A percentile compares a stretch with the other conserved stretches of the same genome.
Evolutionary conservation across 1,140 invertebrate species (phyloP).

Genomic region (Probaryconus sp.): DNA sequence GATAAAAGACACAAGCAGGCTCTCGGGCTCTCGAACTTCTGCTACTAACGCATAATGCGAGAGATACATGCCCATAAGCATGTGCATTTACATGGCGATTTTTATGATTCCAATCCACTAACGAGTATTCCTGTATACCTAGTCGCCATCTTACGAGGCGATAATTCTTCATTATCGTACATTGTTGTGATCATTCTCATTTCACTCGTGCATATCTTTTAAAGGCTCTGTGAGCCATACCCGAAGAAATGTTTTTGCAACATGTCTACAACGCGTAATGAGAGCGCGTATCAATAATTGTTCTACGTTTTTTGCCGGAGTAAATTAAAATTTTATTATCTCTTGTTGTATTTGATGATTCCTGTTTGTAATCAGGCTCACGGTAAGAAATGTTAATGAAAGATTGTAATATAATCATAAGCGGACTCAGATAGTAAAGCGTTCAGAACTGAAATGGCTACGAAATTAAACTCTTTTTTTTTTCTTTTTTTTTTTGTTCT

Average conservation of each 20-base stretch:
- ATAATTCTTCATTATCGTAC: constrained; percentile 79
- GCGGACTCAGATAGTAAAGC: constrained; percentile 6
- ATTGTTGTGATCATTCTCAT: constrained; percentile 72
- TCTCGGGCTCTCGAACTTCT: background rate
- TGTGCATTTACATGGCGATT: constrained; percentile 68
- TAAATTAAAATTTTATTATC: constrained; percentile 53
- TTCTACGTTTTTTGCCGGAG: constrained; percentile 44
- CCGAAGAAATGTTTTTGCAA: constrained; percentile 43
- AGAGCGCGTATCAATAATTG: constrained; percentile 55
- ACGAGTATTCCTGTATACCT: constrained; percentile 72
- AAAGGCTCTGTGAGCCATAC: constrained; percentile 26
- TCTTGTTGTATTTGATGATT: constrained; percentile 52
- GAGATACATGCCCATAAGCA: constrained; percentile 50
- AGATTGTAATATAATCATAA: constrained; percentile 47
- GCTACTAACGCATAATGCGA: constrained; percentile 28
- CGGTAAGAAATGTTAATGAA: constrained; percentile 54
- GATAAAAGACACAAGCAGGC: constrained; percentile 36
- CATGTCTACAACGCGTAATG: constrained; percentile 38
- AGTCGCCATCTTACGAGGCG: constrained; percentile 73
- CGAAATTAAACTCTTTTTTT: constrained; percentile 9
- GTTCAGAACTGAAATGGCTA: constrained; percentile 32
- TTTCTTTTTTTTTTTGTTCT: no score
- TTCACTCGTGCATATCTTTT: constrained; percentile 52
- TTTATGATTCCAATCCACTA: constrained; percentile 74
- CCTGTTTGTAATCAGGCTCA: constrained; percentile 52